Evolutionary conservation across 1,140 invertebrate genomes (phyloP), one percentile per base, ranked within the genome.

Genomic region (Trichogramma pretiosum): DNA sequence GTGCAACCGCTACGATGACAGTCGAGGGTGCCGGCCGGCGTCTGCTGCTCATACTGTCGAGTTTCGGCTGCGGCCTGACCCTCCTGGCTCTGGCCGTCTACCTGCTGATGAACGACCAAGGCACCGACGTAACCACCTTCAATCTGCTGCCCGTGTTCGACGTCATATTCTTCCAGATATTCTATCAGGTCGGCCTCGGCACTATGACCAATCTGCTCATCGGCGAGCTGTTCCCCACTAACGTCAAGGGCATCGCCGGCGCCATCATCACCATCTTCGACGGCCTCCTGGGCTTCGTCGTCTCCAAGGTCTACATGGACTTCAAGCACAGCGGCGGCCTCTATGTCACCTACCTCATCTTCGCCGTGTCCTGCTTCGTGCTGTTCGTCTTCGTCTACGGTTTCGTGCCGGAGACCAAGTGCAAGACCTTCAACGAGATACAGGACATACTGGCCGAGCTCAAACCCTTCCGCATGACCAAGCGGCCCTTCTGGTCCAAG

Each of bases 211-310:
- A 85, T 63, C 75, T 85, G 7, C 73, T 87, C 34, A 80, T 85
- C 43, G 81, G 85, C 4, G 87, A 89, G 68, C 70, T 87, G 45
- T 87, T 89, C 55, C 82, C 85, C 1, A 78, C 80, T 0, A 81
- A 81, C 50, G 81, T 83, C 3, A 82, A 84, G 55, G 77, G 82
- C 2, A 74, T 79, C 35, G 85, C 86, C 5, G 79, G 81, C 16
- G 81, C 83, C 32, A 59, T 61, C 0, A 34, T 63, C n/a, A 69
- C 64, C 0, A 67, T 89, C 18, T 82, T 83, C 1, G 82, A 87
- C 46, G 87, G 86, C 59, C 59, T 83, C n/a, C 74, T 82, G 26
- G 85, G 83, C 39, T 89, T 89, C 49, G 67, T 82, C 3, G 79
- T 89, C 16, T 85, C 87, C 9, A 85, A 85, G 59, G 73, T 85